Base-by-base conservation (phyloP, 2,797 vertebrate species). In the Hydrophis major region DNA sequence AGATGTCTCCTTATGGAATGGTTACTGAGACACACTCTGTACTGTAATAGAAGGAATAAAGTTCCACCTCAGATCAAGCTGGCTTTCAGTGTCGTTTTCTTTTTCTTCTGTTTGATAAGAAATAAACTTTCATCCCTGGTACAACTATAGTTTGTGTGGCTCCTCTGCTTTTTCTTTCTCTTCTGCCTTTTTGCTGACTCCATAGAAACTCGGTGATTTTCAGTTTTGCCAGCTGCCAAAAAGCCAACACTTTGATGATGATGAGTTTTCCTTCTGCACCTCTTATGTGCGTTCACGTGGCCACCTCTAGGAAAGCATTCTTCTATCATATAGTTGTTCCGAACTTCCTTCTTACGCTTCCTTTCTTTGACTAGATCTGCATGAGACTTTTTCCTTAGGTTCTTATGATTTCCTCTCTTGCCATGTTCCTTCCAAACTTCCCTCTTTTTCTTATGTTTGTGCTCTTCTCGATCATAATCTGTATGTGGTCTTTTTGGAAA, bases 21-120 rank as follows among this genome's bases (percentile, higher is more conserved):
- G 86, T 47, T 37, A 57, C 42, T 4, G 0, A 28, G 74, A 55
- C 1, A 1, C 22, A 74, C 14, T 3, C 57, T 11, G 60, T 60
- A 83, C 28, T 32, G 25, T 59, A 47, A 61, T 28, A 53, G 63
- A 89, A 55, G 87, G 66, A 83, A 92, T 56, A 94, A 88, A 91
- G 42, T 12, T 1, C 0, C 53, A 87, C 4, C 0, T 92, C 42
- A 42, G 47, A 32, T 95, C 90, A 96, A 74, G 89, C 63, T 66
- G 11, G 87, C 92, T 78, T 93, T 96, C 25, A 95, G 93, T 60
- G 96, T 98, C 13, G 95, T 93, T 93, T 95, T 98, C 94, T 90
- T 98, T 95, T 91, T 98, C 92, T 92, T 96, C 93, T 98, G 98
- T 88, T 98, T 98, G 95, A 98, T 98, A 42, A 97, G 95, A 92